phyloP scores from a whole-genome alignment of 2,888 invertebrate genomes.

The Amblyteles armatorius region DNA sequence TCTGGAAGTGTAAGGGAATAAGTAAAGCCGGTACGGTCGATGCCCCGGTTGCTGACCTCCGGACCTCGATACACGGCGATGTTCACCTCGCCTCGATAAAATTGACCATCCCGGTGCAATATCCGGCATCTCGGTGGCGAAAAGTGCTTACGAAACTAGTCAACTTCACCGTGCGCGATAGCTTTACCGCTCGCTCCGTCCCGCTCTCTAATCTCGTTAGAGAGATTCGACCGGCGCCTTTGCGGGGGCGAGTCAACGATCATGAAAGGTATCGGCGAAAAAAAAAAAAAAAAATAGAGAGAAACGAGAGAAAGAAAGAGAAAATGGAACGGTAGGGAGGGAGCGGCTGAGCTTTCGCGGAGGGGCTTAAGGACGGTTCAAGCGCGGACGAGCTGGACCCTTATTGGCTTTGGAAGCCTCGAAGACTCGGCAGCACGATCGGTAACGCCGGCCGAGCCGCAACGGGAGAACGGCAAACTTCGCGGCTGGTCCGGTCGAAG shows the following conservation, averaged over 20 bases:
- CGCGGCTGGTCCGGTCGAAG: conserved; percentile 4
- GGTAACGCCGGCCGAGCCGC: conserved; percentile 10
- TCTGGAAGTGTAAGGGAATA: conserved; percentile 11
- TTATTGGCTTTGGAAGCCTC: conserved; percentile 81
- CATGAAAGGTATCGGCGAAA: conserved; percentile 50
- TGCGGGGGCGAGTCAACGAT: conserved; percentile 53
- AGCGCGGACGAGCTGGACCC: conserved; percentile 70
- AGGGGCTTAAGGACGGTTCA: conserved; percentile 71
- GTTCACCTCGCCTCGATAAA: neutral
- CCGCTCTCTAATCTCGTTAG: conserved; percentile 67
- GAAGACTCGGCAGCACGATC: conserved; percentile 68
- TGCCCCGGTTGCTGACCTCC: conserved; percentile 35
- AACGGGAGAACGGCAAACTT: conserved; percentile 47
- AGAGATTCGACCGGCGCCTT: conserved; percentile 33
- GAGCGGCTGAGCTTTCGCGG: conserved; percentile 60
- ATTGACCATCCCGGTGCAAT: conserved; percentile 5
- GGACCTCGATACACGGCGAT: conserved; percentile 24
- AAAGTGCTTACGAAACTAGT: neutral
- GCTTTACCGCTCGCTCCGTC: conserved; percentile 38
- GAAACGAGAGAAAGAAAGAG: conserved; percentile 31
- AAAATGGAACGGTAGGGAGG: conserved; percentile 40
- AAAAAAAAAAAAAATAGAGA: conserved; percentile 34
- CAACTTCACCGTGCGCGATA: conserved; percentile 40
- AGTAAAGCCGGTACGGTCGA: conserved; percentile 12
- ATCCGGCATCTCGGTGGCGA: neutral